phyloP scores from a whole-genome alignment of 23 tunicate genomes.

The Botrylloides violaceus region DNA sequence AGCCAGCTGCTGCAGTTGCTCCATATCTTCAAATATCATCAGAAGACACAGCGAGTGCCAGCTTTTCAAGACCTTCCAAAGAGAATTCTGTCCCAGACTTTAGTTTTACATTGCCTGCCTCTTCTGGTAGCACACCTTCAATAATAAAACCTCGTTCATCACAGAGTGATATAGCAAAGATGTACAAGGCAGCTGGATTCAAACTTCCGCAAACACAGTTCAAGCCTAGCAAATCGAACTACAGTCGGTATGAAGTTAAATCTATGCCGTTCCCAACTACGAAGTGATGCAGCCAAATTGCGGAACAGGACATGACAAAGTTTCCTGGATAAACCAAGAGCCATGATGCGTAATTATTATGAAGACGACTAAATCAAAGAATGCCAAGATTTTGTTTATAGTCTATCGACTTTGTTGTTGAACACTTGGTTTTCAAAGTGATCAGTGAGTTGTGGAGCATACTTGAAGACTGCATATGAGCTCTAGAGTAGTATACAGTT shows the following conservation, averaged over 20 bases:
- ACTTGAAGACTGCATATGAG: no score
- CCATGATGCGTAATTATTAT: no score
- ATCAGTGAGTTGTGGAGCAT: no score
- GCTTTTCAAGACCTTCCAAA: not conserved
- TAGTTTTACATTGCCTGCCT: slow-evolving; percentile 33
- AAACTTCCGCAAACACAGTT: slow-evolving; percentile 3
- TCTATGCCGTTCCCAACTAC: not conserved
- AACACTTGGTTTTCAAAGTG: no score
- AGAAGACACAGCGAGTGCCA: not conserved
- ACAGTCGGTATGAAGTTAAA: not conserved
- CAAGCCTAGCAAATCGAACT: not conserved
- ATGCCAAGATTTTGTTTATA: no score
- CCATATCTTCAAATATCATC: slow-evolving; percentile 70
- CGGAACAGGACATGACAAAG: not conserved
- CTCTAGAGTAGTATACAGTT: no score
- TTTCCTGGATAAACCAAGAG: no score
- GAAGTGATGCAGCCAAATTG: not conserved
- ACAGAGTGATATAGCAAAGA: slow-evolving; percentile 50
- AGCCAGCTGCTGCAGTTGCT: slow-evolving; percentile 83
- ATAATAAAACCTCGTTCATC: slow-evolving; percentile 23
- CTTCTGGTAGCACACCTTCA: slow-evolving; percentile 7
- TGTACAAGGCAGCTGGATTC: slow-evolving; percentile 85
- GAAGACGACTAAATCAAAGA: no score
- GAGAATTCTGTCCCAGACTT: slow-evolving; percentile 33
- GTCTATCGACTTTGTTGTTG: no score